A percentile compares a stretch with the other conserved stretches of the same genome.
These are phyloP conservation scores for Catonia carolina DNA, from an alignment of 2,888 invertebrate genomes.

Conservation along the genomic window DNA sequence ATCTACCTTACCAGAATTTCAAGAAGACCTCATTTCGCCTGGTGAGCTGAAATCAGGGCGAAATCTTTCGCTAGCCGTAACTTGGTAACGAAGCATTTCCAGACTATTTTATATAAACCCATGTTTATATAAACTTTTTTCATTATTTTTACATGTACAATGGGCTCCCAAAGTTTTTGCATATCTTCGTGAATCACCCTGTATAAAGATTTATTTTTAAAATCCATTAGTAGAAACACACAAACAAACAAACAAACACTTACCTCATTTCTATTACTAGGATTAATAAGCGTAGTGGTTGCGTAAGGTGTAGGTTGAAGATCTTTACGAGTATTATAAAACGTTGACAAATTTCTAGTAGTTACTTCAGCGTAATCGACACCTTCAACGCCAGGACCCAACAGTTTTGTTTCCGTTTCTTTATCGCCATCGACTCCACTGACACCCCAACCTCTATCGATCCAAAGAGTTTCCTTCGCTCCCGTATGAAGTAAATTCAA, in stretches of 20 bases:
- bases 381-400: constrained; percentile 48
- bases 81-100: too few species aligned
- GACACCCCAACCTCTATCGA: constrained; percentile 58
- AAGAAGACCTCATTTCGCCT: too few species aligned
- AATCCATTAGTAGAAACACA: too few species aligned
- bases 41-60: too few species aligned
- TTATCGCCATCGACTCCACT: constrained; percentile 45
- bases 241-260: background rate
- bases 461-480: constrained; percentile 59
- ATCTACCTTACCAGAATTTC: too few species aligned
- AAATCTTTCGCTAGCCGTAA: too few species aligned
- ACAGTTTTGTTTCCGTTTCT: constrained; percentile 55
- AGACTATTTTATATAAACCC: too few species aligned
- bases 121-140: too few species aligned
- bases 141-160: too few species aligned
- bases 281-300: constrained; percentile 60
- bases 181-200: too few species aligned
- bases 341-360: constrained; percentile 58
- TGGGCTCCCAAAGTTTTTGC: too few species aligned
- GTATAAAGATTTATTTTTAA: too few species aligned
- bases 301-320: constrained; percentile 66
- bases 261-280: constrained; percentile 26
- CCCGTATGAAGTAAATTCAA: constrained; percentile 39
- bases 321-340: constrained; percentile 59
- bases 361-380: constrained; percentile 61